Evolutionary conservation across 2,888 invertebrate species (phyloP), one percentile per base, ranked within the genome.

Genomic region (Drosophila robusta): DNA sequence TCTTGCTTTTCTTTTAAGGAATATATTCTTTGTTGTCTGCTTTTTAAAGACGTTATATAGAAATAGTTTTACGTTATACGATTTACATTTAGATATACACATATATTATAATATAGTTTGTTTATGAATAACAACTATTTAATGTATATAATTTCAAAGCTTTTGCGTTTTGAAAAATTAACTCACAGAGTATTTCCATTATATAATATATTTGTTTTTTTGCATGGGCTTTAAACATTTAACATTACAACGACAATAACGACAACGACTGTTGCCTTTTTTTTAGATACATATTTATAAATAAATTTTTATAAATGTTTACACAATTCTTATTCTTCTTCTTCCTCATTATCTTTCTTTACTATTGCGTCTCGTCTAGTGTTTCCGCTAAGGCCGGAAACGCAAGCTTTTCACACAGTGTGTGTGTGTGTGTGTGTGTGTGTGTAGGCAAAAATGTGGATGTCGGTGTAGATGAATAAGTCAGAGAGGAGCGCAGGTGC

Each of bases 121-220:
- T 55, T 62, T 64, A 18, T 50, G 47, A 63, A 60, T 85, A 83
- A 88, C 84, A 88, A 78, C 70, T 81, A 83, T 60, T 68, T 45
- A 81, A 78, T 78, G 52, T 60, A 65, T 60, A 64, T 83, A 80
- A 80, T 88, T 84, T 69, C 88, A 87, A 86, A 88, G 83, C 78
- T 68, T 82, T 70, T 73, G 61, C 66, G 32, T 75, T 78, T 88
- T 88, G 76, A 84, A 84, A 88, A 71, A 75, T 80, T 56, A 88
- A 89, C 87, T 89, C 87, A 88, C 89, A 87, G 87, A 87, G 89
- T 87, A 87, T 89, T 89, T 83, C 62, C 83, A 81, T 80, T 87
- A 80, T 87, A 79, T 75, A 72, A 69, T 87, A 82, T 79, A 82
- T 82, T 57, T 50, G 61, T 65, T 62, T 61, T 55, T 63, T 57